These are phyloP conservation scores for Pentamera pediparva DNA, from an alignment of 53 echinoderm and acorn worm species.

Conservation along the genomic window DNA sequence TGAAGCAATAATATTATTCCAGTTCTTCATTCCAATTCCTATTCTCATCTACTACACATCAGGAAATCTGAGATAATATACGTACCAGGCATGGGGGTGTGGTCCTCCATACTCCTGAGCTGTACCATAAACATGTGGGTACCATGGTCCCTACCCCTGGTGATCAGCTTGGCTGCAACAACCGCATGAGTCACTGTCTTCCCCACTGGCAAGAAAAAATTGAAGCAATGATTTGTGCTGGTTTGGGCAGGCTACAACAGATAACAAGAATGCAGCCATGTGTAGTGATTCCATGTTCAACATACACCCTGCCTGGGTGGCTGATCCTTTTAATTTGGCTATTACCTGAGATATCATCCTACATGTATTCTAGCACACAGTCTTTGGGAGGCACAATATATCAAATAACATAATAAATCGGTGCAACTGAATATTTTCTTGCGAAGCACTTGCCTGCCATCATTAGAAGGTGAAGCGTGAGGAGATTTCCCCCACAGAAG, in stretches of 20 bases:
- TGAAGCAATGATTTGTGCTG: neutral
- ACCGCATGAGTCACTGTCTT: conserved; percentile 81
- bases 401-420: too few species aligned
- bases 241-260: too few species aligned
- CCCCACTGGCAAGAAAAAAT: conserved; percentile 56
- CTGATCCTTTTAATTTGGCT: too few species aligned
- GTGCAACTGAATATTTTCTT: too few species aligned
- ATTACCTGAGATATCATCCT: too few species aligned
- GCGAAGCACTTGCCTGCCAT: too few species aligned
- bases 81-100: conserved; percentile 74
- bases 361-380: too few species aligned
- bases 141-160: conserved; percentile 65
- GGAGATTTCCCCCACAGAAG: too few species aligned
- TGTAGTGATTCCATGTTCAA: neutral
- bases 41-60: neutral
- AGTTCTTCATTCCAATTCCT: too few species aligned
- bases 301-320: neutral
- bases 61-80: neutral
- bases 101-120: conserved; percentile 74
- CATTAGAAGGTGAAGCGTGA: too few species aligned
- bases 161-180: conserved; percentile 85
- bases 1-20: too few species aligned
- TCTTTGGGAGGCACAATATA: too few species aligned
- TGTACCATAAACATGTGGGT: conserved; percentile 97
- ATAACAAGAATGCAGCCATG: neutral